Percentiles rank a stretch among this genome's conserved stretches.
These are phyloP conservation scores for Ailurus styani DNA, from an alignment of 2,113 vertebrate genomes.

Conservation along the genomic window DNA sequence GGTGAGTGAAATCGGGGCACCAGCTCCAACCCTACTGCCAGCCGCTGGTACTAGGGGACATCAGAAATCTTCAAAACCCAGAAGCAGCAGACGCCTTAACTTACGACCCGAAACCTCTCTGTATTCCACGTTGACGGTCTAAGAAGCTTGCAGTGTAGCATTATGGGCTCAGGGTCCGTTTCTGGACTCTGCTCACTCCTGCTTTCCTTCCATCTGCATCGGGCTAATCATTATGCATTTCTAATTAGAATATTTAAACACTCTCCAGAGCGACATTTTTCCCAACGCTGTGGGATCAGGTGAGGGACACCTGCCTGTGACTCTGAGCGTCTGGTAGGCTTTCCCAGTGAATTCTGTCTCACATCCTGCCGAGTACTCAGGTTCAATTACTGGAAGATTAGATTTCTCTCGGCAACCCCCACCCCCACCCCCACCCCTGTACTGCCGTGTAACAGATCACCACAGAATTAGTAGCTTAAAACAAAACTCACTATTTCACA, in stretches of 20 bases:
- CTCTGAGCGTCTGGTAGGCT: background rate
- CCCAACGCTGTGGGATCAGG: fast-evolving
- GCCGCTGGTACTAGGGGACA: background rate
- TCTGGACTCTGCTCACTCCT: background rate
- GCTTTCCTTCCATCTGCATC: background rate
- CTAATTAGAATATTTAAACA: background rate
- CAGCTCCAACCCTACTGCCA: background rate
- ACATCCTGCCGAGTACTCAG: background rate
- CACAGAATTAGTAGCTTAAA: background rate
- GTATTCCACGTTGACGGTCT: background rate
- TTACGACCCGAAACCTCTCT: background rate
- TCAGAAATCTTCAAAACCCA: background rate
- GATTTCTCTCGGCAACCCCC: background rate
- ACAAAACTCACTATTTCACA: background rate
- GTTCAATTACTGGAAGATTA: background rate
- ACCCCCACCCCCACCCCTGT: background rate
- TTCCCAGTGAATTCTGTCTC: fast-evolving
- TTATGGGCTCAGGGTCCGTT: background rate
- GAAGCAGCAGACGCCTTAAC: background rate
- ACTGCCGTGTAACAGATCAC: background rate
- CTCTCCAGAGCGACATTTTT: background rate
- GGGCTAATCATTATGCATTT: background rate
- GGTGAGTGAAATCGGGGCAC: background rate
- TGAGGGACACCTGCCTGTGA: background rate
- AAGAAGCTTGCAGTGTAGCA: background rate